Evolutionary conservation across 2,888 invertebrate genomes (phyloP).

Genomic region (Uropetala carovei): DNA sequence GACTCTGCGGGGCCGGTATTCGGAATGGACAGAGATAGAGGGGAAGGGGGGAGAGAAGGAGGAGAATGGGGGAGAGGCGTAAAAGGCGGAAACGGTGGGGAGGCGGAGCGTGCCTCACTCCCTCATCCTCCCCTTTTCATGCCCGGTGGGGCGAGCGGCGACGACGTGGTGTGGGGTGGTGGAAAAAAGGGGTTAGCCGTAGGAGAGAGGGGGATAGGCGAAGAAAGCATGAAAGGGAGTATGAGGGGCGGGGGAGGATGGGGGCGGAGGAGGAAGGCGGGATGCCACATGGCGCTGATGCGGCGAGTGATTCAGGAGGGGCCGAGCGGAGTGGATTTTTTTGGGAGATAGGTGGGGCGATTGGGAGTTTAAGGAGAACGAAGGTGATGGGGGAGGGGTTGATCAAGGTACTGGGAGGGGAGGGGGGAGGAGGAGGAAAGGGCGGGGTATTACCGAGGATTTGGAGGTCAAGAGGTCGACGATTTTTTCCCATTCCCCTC

Average conservation of each 20-base stretch:
- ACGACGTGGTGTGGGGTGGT: neutral
- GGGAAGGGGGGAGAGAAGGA: neutral
- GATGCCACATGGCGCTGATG: constrained; percentile 28
- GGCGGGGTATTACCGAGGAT: neutral
- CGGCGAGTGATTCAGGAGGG: constrained; percentile 38
- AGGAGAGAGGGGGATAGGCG: neutral
- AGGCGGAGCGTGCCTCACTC: neutral
- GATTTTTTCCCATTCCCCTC: neutral
- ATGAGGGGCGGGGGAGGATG: neutral
- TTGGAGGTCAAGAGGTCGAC: neutral
- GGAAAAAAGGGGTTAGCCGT: neutral
- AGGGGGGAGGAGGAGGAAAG: neutral
- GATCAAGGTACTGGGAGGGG: neutral
- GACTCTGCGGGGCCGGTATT: neutral
- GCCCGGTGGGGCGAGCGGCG: constrained; percentile 14
- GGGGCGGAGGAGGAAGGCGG: neutral
- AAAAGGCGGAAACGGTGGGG: constrained; percentile 39
- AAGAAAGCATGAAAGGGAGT: no score
- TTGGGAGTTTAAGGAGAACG: neutral
- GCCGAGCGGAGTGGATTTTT: neutral
- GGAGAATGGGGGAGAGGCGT: neutral
- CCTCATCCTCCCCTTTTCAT: neutral
- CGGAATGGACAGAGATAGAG: neutral
- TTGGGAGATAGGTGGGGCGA: neutral
- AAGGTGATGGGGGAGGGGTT: neutral